These are phyloP conservation scores for Psilopogon haemacephalus DNA, from an alignment of 2,113 vertebrate species.

Conservation along the genomic window DNA sequence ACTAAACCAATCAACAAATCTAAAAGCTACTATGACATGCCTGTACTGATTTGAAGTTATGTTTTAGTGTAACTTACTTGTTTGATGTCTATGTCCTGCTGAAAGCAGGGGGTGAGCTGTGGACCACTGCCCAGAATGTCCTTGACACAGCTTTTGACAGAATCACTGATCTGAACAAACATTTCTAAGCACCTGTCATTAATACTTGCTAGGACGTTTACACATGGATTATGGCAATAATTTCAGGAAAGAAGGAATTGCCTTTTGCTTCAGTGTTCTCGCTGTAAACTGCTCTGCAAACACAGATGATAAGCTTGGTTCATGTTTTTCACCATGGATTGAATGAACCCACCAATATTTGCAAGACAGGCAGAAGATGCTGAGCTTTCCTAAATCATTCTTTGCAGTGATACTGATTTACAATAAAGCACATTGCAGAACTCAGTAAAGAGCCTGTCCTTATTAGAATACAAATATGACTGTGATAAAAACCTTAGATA, in stretches of 20 bases:
- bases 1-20: rapidly evolving
- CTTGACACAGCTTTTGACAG: background rate
- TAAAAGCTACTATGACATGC: background rate
- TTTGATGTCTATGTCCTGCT: background rate
- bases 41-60: background rate
- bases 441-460: background rate
- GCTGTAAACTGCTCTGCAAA: background rate
- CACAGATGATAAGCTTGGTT: background rate
- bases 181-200: background rate
- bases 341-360: background rate
- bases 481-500: background rate
- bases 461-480: background rate
- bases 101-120: background rate
- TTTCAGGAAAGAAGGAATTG: background rate
- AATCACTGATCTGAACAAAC: background rate
- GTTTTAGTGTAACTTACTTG: background rate
- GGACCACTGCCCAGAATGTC: background rate
- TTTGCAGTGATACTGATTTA: background rate
- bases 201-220: background rate
- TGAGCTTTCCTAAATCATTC: background rate
- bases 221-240: background rate
- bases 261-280: background rate
- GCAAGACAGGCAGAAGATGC: background rate
- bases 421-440: background rate
- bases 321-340: background rate